Percentiles rank a stretch among this genome's conserved stretches.
Evolutionary conservation across 2,113 vertebrate species (phyloP).

Genomic region (Eubucco bourcierii): DNA sequence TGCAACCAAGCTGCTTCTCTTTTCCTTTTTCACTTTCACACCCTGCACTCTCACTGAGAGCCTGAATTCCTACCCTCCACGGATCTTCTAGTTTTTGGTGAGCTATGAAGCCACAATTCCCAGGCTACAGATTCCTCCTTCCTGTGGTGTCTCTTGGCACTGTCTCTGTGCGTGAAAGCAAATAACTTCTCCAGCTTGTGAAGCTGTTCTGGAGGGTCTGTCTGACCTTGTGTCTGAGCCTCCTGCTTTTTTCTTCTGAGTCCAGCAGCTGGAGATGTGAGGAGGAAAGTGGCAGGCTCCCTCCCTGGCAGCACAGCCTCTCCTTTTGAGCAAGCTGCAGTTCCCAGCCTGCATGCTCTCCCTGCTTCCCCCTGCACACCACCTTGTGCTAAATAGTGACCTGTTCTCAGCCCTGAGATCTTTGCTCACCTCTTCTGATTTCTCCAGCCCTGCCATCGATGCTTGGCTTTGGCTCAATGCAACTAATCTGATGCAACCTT

Average conservation of each 20-base stretch:
- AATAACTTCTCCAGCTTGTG: neutral
- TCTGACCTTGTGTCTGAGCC: neutral
- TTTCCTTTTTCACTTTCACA: too few relatives aligned
- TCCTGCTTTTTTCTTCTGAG: neutral
- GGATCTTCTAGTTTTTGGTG: neutral
- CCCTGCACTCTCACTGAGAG: neutral
- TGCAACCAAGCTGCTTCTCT: neutral
- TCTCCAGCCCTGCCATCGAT: neutral
- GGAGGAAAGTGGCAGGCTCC: neutral
- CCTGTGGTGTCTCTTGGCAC: rapidly evolving
- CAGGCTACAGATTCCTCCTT: neutral
- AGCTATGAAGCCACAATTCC: neutral
- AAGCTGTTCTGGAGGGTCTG: neutral
- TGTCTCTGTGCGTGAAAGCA: neutral
- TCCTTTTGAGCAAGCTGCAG: neutral
- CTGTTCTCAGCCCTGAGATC: neutral
- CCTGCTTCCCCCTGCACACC: neutral
- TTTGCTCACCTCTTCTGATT: rapidly evolving
- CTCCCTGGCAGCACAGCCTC: neutral
- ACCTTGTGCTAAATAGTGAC: neutral
- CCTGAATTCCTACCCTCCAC: rapidly evolving
- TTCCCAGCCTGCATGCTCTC: neutral
- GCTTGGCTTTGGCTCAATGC: neutral
- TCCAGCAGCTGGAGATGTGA: neutral
- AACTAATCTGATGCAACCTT: neutral